These are phyloP conservation scores for Brachionus asplanchnoidis DNA, from an alignment of 1,140 invertebrate genomes.

Conservation along the genomic window DNA sequence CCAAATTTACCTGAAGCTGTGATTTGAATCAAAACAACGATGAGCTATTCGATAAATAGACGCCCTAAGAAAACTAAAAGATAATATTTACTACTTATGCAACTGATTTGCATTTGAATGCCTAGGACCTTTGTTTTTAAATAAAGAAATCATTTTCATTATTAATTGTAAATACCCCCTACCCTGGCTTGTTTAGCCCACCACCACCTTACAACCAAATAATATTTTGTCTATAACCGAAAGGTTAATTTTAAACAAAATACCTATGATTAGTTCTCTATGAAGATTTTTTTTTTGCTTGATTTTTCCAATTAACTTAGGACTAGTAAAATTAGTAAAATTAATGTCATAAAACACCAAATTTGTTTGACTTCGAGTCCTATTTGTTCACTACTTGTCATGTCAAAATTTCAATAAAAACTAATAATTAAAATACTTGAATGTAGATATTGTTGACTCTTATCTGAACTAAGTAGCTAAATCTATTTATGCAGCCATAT, in stretches of 20 bases:
- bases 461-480: neutral
- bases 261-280: neutral
- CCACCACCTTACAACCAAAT: neutral
- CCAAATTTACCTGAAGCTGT: neutral
- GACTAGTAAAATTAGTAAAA: neutral
- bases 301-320: constrained; percentile 20
- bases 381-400: neutral
- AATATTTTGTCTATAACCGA: constrained; percentile 11
- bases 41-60: neutral
- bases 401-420: neutral
- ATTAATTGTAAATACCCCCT: neutral
- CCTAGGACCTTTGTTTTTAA: neutral
- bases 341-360: constrained; percentile 10
- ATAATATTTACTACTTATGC: neutral
- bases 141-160: neutral
- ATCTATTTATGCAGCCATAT: neutral
- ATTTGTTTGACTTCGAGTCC: neutral
- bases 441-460: neutral
- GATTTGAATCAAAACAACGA: neutral
- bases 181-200: neutral
- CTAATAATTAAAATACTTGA: neutral
- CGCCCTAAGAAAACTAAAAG: neutral
- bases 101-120: neutral
- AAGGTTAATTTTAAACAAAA: constrained; percentile 22
- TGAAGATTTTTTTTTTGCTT: neutral